phyloP scores from a whole-genome alignment of 1,140 invertebrate genomes.

The Solenopsis invicta region DNA sequence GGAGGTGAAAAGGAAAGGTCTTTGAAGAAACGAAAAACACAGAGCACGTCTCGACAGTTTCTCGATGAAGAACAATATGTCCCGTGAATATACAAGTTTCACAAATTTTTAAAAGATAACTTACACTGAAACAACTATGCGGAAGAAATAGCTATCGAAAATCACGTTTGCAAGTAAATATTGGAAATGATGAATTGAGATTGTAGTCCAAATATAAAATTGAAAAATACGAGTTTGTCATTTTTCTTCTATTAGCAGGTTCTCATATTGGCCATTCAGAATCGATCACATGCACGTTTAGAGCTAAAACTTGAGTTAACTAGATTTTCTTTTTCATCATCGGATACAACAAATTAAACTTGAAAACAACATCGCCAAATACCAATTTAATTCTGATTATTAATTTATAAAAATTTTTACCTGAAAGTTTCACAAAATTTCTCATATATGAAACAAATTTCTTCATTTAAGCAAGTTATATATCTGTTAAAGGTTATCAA shows the following conservation, averaged over 20 bases:
- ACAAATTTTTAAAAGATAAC: slow-evolving; percentile 12
- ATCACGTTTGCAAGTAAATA: not conserved
- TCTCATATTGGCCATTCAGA: not conserved
- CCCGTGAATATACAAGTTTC: not conserved
- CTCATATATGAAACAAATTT: too few relatives aligned
- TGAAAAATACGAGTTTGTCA: not conserved
- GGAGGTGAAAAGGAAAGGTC: slow-evolving; percentile 45
- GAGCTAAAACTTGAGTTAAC: not conserved
- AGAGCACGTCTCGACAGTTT: not conserved
- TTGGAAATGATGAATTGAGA: slow-evolving; percentile 1
- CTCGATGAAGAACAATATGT: slow-evolving; percentile 2
- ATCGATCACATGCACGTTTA: not conserved
- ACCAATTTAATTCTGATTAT: not conserved
- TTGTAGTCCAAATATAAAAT: not conserved
- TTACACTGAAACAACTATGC: not conserved
- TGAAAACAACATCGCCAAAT: not conserved
- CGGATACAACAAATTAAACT: not conserved
- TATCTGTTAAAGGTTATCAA: too few relatives aligned
- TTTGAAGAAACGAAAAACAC: slow-evolving; percentile 38
- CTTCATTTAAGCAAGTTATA: too few relatives aligned
- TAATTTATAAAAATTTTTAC: not conserved
- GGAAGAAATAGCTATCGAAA: not conserved
- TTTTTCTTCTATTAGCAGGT: not conserved
- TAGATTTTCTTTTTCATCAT: not conserved
- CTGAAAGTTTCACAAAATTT: not conserved